A percentile compares a stretch with the other conserved stretches of the same genome.
These are phyloP conservation scores for Spheniscus mendiculus DNA, from an alignment of 2,113 vertebrate species.

Conservation along the genomic window DNA sequence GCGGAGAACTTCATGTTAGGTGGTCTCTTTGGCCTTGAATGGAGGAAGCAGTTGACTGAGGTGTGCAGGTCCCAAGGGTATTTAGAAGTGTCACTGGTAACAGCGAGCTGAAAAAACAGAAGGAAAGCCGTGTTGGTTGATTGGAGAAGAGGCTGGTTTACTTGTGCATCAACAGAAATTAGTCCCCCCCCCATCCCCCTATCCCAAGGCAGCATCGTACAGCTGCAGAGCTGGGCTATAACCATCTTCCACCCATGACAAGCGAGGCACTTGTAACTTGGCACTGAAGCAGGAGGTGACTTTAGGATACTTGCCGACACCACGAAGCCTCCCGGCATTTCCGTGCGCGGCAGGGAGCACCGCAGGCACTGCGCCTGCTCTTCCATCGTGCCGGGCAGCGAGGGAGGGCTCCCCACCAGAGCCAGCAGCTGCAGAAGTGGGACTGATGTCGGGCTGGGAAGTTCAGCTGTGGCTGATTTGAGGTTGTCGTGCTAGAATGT, in stretches of 20 bases:
- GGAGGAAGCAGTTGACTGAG: background rate
- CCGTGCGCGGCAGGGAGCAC: background rate
- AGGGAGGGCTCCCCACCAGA: background rate
- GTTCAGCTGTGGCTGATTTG: background rate
- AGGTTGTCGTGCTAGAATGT: background rate
- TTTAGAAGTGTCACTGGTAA: background rate
- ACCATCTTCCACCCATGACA: fast-evolving
- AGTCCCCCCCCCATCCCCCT: fast-evolving
- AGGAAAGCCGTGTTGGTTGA: background rate
- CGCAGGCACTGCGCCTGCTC: background rate
- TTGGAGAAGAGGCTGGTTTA: background rate
- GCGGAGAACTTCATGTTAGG: fast-evolving
- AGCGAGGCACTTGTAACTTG: background rate
- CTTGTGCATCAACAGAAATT: background rate
- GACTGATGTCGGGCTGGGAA: background rate
- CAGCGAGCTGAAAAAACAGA: background rate
- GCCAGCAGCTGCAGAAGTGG: background rate
- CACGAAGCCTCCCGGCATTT: background rate
- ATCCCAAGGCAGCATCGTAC: fast-evolving
- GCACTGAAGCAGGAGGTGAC: background rate
- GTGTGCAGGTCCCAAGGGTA: background rate
- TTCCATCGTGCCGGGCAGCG: fast-evolving
- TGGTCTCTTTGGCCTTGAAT: background rate
- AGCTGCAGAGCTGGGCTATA: fast-evolving
- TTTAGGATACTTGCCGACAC: background rate